phyloP scores from a whole-genome alignment of 2,797 vertebrate species.

The Channa striata region DNA sequence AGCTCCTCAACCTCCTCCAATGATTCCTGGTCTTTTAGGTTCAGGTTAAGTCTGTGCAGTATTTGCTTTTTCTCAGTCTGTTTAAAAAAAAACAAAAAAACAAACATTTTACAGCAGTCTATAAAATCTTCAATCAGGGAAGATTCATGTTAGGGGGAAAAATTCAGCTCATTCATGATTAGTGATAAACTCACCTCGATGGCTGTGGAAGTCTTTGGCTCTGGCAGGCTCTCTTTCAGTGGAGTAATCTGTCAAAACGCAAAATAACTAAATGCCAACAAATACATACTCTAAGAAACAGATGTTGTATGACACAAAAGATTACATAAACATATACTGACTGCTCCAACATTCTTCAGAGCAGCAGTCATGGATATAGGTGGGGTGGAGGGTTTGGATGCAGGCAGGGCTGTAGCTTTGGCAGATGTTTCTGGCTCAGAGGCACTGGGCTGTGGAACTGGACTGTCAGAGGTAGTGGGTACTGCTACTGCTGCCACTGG shows the following conservation, averaged over 20 bases:
- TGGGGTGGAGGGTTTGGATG: slow-evolving; percentile 75
- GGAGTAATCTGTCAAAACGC: slow-evolving; percentile 72
- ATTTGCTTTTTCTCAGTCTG: slow-evolving; percentile 94
- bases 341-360: slow-evolving; percentile 93
- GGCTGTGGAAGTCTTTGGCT: slow-evolving; percentile 70
- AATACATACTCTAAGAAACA: neutral
- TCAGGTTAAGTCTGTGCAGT: slow-evolving; percentile 92
- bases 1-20: slow-evolving; percentile 64
- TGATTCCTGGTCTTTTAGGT: slow-evolving; percentile 87
- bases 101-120: neutral
- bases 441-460: slow-evolving; percentile 49
- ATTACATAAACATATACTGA: slow-evolving; percentile 78
- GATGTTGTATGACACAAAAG: neutral
- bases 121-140: neutral
- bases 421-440: slow-evolving; percentile 76
- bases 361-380: slow-evolving; percentile 95
- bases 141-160: neutral
- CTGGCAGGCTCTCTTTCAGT: slow-evolving; percentile 79
- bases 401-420: slow-evolving; percentile 74
- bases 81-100: slow-evolving; percentile 19
- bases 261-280: neutral
- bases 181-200: slow-evolving; percentile 72
- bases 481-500: slow-evolving; percentile 53
- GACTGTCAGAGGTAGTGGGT: slow-evolving; percentile 61
- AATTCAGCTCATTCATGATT: neutral